Percentiles rank a stretch among this genome's conserved stretches.
phyloP scores from a whole-genome alignment of 2,888 invertebrate species.

The Poecilus cupreus region DNA sequence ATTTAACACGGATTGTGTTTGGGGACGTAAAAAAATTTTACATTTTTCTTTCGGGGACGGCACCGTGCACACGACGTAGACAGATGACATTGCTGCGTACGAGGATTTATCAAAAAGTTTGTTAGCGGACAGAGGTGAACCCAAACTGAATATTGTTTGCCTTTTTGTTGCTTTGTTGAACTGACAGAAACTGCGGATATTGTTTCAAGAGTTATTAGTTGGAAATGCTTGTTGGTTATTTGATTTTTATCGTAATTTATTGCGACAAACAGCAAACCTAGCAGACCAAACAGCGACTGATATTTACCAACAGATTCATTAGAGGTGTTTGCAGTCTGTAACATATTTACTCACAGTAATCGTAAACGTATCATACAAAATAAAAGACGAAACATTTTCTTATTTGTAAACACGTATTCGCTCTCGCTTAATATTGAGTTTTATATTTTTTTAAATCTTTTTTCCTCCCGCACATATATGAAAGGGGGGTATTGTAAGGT shows the following conservation, averaged over 20 bases:
- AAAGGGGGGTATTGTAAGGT: too few relatives aligned
- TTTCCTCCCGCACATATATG: too few relatives aligned
- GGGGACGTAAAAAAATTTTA: conserved; percentile 37
- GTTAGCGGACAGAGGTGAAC: conserved; percentile 34
- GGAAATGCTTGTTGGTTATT: too few relatives aligned
- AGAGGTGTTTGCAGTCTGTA: too few relatives aligned
- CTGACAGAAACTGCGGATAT: not conserved
- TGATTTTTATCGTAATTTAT: not conserved
- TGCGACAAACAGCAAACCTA: not conserved
- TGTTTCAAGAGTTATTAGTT: not conserved
- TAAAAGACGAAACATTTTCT: too few relatives aligned
- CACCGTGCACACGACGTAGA: conserved; percentile 31
- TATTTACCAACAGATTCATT: too few relatives aligned
- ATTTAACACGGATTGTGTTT: conserved; percentile 51
- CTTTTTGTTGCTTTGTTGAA: conserved; percentile 1
- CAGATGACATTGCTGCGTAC: conserved; percentile 43
- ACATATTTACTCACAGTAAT: too few relatives aligned
- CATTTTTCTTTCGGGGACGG: conserved; percentile 31
- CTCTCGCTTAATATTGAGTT: too few relatives aligned
- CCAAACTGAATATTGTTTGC: conserved; percentile 25
- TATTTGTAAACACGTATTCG: too few relatives aligned
- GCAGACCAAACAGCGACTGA: too few relatives aligned
- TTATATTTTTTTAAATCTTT: too few relatives aligned
- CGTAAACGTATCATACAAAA: too few relatives aligned
- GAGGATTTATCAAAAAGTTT: conserved; percentile 53